These are phyloP conservation scores for Melieria omissa DNA, from an alignment of 2,888 invertebrate species.

Conservation along the genomic window DNA sequence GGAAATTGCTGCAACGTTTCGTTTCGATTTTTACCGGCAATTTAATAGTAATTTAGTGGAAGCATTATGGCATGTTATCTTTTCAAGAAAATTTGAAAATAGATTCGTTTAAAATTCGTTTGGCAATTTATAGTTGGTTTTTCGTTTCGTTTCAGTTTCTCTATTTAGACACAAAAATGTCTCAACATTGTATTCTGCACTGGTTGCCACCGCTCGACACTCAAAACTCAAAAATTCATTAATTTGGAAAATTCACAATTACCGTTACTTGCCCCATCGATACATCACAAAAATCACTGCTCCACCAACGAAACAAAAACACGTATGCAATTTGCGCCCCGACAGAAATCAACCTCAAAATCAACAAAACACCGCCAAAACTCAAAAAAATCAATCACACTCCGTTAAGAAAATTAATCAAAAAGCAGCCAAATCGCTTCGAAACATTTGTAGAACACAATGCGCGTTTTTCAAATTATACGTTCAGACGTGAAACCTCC, in stretches of 20 bases:
- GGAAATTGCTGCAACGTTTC: too few relatives aligned
- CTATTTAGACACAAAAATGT: too few relatives aligned
- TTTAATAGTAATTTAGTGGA: neutral
- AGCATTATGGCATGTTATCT: conserved; percentile 14
- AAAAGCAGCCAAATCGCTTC: neutral
- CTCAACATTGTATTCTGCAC: too few relatives aligned
- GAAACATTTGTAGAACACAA: conserved; percentile 31
- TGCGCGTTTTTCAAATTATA: conserved; percentile 51
- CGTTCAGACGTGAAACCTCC: conserved; percentile 67
- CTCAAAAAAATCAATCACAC: conserved; percentile 11
- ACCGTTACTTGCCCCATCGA: too few relatives aligned
- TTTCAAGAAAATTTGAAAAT: conserved; percentile 2
- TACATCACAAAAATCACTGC: too few relatives aligned
- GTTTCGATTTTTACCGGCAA: too few relatives aligned
- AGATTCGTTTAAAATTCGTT: conserved; percentile 24
- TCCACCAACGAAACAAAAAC: too few relatives aligned
- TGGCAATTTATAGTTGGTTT: conserved; percentile 24
- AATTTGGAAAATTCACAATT: too few relatives aligned
- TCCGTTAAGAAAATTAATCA: neutral
- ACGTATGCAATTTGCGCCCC: too few relatives aligned
- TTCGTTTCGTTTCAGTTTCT: conserved; percentile 6
- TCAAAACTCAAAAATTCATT: too few relatives aligned
- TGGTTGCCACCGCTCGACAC: conserved; percentile 1
- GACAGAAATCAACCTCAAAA: conserved; percentile 10
- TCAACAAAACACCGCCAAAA: conserved; percentile 8